Evolutionary conservation across 2,113 vertebrate genomes (phyloP), one percentile per base, ranked within the genome.

Genomic region (Toxotes chatareus): DNA sequence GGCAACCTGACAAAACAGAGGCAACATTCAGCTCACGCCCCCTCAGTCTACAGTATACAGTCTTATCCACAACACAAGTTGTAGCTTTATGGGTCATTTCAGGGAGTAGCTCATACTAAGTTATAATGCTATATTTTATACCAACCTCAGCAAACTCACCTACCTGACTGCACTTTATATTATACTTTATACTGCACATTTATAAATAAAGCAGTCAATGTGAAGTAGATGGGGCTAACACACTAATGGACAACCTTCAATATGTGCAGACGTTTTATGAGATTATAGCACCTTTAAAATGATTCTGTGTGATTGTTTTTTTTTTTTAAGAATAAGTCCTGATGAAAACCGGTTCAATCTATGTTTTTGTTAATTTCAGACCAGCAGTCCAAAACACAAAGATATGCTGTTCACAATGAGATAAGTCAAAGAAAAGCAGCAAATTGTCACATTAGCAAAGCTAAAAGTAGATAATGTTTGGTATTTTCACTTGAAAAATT

Each of bases 1-100:
- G 84, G 98, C 98, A 82, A 99, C 98, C 98, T 99, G 91, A 79
- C 84, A 93, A 77, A 63, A 61, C 31, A 76, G 8, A 72, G 27
- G 32, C 69, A 27, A 40, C 42, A 80, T 76, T 76, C 59, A 81
- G 80, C 55, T 68, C 49, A 78, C 17, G 10, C 12, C 46, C 42
- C 17, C 2, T 16, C 74, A 67, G n/a, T 27, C 13, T 51, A 61
- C 32, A 21, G 17, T 34, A 44, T 32, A 57, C n/a, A 77, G 16
- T n/a, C 69, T 87, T 69, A 82, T 73, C 53, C 27, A 67, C 32
- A 70, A 36, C 79, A 69, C 17, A 76, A 73, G 57, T 38, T 80
- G 38, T 17, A 57, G 55, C 63, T 84, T 79, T 78, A 79, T 49
- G 74, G 73, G 69, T 79, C 42, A 83, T 86, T 67, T 88, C 23